phyloP scores from a whole-genome alignment of 2,888 invertebrate species.

The Machimus rusticus region DNA sequence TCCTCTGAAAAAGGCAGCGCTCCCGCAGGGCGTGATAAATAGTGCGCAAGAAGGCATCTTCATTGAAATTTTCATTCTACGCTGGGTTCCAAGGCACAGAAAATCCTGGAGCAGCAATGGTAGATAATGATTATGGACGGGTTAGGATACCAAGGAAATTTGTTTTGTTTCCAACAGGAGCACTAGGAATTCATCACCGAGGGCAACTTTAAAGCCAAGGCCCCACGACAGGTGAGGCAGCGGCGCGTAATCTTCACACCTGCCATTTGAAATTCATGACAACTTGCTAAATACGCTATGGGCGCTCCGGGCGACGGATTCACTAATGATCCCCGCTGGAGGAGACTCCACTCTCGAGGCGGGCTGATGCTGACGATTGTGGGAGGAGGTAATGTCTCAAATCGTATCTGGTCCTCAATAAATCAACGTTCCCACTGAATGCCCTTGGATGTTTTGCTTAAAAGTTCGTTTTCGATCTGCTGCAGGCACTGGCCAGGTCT shows the following conservation, averaged over 20 bases:
- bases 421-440: neutral
- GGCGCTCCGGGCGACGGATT: neutral
- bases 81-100: neutral
- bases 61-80: neutral
- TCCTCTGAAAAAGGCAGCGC: neutral
- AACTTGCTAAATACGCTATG: neutral
- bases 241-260: neutral
- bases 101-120: neutral
- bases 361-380: neutral
- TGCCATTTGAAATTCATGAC: neutral
- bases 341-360: neutral
- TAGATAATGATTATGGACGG: neutral
- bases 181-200: neutral
- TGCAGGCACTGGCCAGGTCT: neutral
- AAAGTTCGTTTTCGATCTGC: neutral
- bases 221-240: neutral
- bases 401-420: neutral
- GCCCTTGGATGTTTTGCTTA: neutral
- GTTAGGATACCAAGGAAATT: neutral
- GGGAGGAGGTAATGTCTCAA: neutral
- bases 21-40: conserved; percentile 13
- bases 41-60: neutral
- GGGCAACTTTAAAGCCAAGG: neutral
- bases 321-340: neutral
- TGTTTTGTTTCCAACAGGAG: neutral